Conservation (phyloP, 1,140 invertebrate genomes). For the Littorina saxatilis region DNA sequence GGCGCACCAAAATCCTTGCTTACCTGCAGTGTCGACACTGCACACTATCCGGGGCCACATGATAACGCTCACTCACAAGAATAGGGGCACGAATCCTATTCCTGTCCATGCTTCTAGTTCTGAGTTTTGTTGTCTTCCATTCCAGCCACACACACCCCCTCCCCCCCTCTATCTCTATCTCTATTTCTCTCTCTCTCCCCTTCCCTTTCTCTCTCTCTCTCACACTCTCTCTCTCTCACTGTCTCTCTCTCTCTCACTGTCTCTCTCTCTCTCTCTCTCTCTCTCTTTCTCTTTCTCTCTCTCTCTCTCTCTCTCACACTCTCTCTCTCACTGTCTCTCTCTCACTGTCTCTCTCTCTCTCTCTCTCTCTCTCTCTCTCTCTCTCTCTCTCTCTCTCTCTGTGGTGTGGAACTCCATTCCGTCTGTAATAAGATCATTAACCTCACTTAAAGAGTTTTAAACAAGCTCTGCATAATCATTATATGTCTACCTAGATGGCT, state of each 20-base stretch:
- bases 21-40: neutral
- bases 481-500: too few relatives aligned
- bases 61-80: neutral
- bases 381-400: too few relatives aligned
- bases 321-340: too few relatives aligned
- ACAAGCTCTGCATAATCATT: too few relatives aligned
- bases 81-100: neutral
- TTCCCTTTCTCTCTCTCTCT: constrained; percentile 24
- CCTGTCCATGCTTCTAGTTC: neutral
- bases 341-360: too few relatives aligned
- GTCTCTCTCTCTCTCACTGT: constrained; percentile 15
- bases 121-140: neutral
- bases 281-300: neutral
- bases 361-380: too few relatives aligned
- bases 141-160: neutral
- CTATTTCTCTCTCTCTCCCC: constrained; percentile 43
- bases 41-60: neutral
- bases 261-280: constrained; percentile 12
- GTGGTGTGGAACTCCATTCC: too few relatives aligned
- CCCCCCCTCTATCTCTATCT: constrained; percentile 47
- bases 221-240: neutral
- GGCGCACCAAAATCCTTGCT: neutral
- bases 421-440: too few relatives aligned
- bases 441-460: too few relatives aligned
- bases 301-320: too few relatives aligned